Base-by-base conservation (phyloP, 2,888 invertebrate genomes). In the Calephelis perditalis region DNA sequence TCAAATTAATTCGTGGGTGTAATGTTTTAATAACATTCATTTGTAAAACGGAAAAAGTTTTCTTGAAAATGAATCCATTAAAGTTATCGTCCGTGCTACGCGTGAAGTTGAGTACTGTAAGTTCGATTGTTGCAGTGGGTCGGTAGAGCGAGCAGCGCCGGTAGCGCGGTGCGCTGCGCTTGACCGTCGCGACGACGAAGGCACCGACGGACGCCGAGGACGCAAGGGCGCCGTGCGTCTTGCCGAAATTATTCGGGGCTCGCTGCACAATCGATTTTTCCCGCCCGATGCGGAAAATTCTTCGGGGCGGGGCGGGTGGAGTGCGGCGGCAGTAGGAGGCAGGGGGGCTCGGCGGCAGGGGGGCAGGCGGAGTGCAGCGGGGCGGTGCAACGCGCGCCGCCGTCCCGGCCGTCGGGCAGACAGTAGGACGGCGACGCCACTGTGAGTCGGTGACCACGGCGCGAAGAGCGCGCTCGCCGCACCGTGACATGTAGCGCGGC, bases 231-330 rank as follows among this genome's bases (percentile, higher is more conserved):
- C 89, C 89, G 86, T 88, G 88, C 88, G 89, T 89, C 89, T 89
- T 89, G 88, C 88, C 89, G 82, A 89, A 89, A 87, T 88, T 86
- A 88, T 89, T 89, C 86, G 89, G 88, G 84, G 85, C 87, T 84
- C 86, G 87, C 85, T 87, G 88, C 89, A 89, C 87, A 90, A 91
- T 91, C 91, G 91, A 91, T 91, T 90, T 89, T 90, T 90, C 89
- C 89, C 85, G 84, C 88, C 89, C 89, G 89, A 88, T 88, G 89
- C 89, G 91, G 70, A 89, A 90, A 91, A 90, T 88, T 86, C 79
- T 84, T 85, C 86, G 85, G 86, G 88, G 88, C 87, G 87, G 87
- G 81, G 85, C 84, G 84, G 87, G 83, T 77, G 81, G 73, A 73
- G 80, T 71, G 76, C 77, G 77, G 77, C 73, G 77, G 72, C 76